These are phyloP conservation scores for Hecatera dysodea DNA, from an alignment of 2,888 invertebrate species.

Conservation along the genomic window DNA sequence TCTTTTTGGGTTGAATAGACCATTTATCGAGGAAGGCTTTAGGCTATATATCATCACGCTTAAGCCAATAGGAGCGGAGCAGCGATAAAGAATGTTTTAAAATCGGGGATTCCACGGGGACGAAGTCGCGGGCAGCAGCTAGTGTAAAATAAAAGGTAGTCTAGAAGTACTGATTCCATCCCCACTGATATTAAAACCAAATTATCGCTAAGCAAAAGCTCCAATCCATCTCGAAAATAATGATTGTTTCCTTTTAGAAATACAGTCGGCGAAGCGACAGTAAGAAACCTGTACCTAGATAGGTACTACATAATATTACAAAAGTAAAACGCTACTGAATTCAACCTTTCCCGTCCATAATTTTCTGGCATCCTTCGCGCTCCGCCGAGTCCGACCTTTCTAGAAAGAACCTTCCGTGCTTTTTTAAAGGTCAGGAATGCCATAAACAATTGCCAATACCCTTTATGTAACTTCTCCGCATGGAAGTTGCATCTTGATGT, in stretches of 20 bases:
- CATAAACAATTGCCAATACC: neutral
- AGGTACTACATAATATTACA: neutral
- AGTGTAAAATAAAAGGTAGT: no score
- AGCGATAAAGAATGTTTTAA: no score
- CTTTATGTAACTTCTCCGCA: neutral
- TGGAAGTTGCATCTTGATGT: neutral
- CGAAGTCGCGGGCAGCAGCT: no score
- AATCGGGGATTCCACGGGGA: no score
- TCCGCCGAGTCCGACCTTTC: constrained; percentile 38
- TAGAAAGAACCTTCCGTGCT: constrained; percentile 7
- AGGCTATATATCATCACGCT: no score
- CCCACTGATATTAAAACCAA: no score
- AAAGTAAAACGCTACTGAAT: neutral
- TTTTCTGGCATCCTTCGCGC: constrained; percentile 20
- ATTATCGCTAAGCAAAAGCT: neutral
- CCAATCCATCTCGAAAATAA: neutral
- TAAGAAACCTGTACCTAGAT: no score
- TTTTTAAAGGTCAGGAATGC: constrained; percentile 23
- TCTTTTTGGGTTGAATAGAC: no score
- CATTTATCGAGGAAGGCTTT: no score
- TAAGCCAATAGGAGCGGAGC: no score
- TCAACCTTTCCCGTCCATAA: neutral
- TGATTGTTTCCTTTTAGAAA: neutral
- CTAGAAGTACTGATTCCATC: neutral
- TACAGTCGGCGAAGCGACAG: neutral